Evolutionary conservation across 2,888 invertebrate species (phyloP).

Genomic region (Vandiemenella viatica): DNA sequence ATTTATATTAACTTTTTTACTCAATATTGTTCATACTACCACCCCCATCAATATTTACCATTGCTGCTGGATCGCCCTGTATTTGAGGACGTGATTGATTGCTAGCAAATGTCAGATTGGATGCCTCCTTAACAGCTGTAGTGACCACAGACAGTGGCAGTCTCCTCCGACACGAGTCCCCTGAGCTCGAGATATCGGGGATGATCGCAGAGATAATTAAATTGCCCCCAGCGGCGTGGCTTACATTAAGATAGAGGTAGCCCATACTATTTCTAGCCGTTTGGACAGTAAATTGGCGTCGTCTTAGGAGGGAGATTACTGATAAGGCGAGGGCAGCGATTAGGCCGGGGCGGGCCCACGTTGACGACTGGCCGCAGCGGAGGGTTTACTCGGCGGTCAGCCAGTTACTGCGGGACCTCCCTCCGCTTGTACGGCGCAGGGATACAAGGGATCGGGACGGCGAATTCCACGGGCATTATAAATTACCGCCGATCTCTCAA

Average conservation of each 20-base stretch:
- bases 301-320: constrained; percentile 6
- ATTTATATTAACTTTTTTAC: too few species aligned
- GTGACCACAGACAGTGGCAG: too few species aligned
- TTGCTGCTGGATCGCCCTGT: too few species aligned
- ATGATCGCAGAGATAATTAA: constrained; percentile 17
- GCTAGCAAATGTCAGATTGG: too few species aligned
- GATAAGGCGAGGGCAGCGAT: constrained; percentile 5
- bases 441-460: not conserved
- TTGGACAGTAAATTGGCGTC: constrained; percentile 9
- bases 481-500: constrained; percentile 11
- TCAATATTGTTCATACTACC: too few species aligned
- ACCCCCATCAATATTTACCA: too few species aligned
- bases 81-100: too few species aligned
- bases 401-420: constrained; percentile 4
- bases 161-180: too few species aligned
- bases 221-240: constrained; percentile 14
- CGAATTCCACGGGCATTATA: constrained; percentile 11
- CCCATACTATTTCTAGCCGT: constrained; percentile 6
- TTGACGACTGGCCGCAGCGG: too few species aligned
- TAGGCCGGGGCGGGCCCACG: too few species aligned
- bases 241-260: constrained; percentile 14
- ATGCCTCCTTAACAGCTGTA: too few species aligned
- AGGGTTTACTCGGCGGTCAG: constrained; percentile 4
- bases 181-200: too few species aligned
- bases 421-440: constrained; percentile 5